Conservation (phyloP, 2,797 vertebrate genomes). For the Dryobates pubescens region DNA sequence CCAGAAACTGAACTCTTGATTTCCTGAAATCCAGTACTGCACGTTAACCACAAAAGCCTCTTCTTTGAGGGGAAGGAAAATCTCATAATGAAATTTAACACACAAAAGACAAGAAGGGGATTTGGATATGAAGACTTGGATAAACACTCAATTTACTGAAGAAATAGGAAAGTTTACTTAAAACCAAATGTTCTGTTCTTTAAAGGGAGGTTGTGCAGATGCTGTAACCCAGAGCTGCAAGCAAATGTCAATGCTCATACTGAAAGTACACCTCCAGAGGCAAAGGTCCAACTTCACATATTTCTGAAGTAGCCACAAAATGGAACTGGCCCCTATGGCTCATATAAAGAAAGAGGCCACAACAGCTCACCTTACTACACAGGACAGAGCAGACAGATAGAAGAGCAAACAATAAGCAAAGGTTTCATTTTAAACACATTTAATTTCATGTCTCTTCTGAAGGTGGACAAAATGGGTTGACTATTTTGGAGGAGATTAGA, state of each 20-base stretch:
- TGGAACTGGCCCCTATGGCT: not conserved
- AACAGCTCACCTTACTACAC: not conserved
- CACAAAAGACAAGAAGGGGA: slow-evolving; percentile 8
- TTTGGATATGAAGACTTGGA: not conserved
- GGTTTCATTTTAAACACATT: not conserved
- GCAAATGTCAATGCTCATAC: not conserved
- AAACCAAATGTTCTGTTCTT: not conserved
- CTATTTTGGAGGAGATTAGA: not conserved
- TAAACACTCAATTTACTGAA: not conserved
- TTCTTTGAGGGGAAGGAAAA: slow-evolving; percentile 33
- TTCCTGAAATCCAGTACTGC: slow-evolving; percentile 50
- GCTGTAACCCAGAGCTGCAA: not conserved
- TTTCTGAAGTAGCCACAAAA: not conserved
- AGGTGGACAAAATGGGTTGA: not conserved
- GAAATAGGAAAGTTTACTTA: not conserved
- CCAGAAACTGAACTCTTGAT: slow-evolving; percentile 56
- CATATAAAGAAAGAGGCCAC: not conserved
- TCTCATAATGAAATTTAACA: not conserved
- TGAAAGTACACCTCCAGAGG: not conserved
- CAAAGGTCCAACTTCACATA: not conserved
- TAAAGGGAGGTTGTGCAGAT: not conserved
- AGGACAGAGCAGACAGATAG: not conserved
- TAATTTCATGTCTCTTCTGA: not conserved
- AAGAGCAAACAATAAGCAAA: not conserved
- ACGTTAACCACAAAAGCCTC: slow-evolving; percentile 44